Percentiles rank a stretch among this genome's conserved stretches.
Evolutionary conservation across 2,797 vertebrate species (phyloP).

Genomic region (Pempheris klunzingeri): DNA sequence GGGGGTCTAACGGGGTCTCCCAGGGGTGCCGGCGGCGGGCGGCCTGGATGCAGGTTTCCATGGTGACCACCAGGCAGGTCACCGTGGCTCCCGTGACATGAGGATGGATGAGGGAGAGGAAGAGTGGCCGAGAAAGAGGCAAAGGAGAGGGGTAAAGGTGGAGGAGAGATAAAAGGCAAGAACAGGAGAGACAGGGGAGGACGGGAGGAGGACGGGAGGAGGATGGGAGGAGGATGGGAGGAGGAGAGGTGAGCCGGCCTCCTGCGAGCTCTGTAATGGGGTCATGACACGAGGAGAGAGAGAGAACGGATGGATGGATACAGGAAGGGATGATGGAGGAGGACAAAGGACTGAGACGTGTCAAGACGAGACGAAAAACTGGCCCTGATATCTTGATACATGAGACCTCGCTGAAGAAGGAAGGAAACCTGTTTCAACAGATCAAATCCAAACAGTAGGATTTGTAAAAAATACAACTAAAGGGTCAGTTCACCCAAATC

Average conservation of each 20-base stretch:
- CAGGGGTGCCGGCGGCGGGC: slow-evolving; percentile 24
- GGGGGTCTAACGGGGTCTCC: slow-evolving; percentile 55
- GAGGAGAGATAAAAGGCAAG: slow-evolving; percentile 54
- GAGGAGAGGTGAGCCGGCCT: slow-evolving; percentile 58
- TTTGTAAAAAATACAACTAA: neutral
- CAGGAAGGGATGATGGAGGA: slow-evolving; percentile 16
- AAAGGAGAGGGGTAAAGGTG: slow-evolving; percentile 44
- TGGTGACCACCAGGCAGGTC: slow-evolving; percentile 57
- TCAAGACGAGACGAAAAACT: too few relatives aligned
- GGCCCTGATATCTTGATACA: too few relatives aligned
- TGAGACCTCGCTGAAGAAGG: too few relatives aligned
- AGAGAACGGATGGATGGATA: slow-evolving; percentile 24
- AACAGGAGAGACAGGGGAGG: slow-evolving; percentile 4
- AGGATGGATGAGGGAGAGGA: slow-evolving; percentile 49
- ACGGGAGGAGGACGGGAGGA: slow-evolving; percentile 7
- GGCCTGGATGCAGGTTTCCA: slow-evolving; percentile 56
- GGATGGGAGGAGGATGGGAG: slow-evolving; percentile 12
- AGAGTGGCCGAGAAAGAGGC: slow-evolving; percentile 8
- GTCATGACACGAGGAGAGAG: slow-evolving; percentile 57
- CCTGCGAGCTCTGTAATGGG: slow-evolving; percentile 75
- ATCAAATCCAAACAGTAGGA: too few relatives aligned
- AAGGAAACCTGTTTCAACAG: too few relatives aligned
- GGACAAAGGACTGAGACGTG: slow-evolving; percentile 7
- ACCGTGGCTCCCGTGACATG: slow-evolving; percentile 33
- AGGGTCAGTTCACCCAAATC: slow-evolving; percentile 4